phyloP scores from a whole-genome alignment of 2,888 invertebrate genomes.

The Hemistola chrysoprasaria region DNA sequence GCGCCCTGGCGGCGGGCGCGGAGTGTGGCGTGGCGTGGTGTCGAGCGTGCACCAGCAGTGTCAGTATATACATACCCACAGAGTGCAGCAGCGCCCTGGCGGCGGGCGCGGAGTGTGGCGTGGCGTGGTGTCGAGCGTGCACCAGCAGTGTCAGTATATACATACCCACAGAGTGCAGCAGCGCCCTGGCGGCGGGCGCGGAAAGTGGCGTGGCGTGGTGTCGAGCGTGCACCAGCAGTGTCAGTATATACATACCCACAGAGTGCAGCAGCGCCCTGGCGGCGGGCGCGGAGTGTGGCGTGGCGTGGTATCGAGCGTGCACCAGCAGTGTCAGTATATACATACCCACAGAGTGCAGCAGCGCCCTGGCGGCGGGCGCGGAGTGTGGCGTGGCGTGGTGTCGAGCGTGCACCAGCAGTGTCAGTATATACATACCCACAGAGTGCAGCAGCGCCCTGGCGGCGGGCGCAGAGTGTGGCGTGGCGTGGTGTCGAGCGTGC shows the following conservation, averaged over 20 bases:
- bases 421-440: conserved; percentile 57
- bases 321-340: no score
- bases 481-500: no score
- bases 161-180: conserved; percentile 86
- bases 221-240: conserved; percentile 89
- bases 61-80: conserved; percentile 57
- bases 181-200: conserved; percentile 69
- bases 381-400: no score
- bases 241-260: conserved; percentile 91
- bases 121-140: conserved; percentile 3
- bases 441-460: not conserved
- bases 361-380: no score
- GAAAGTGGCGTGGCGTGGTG: conserved; percentile 64
- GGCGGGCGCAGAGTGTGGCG: not conserved
- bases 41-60: no score
- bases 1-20: no score
- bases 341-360: no score
- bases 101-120: not conserved
- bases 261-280: conserved; percentile 87
- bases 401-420: conserved; percentile 81
- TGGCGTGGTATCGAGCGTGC: conserved; percentile 86
- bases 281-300: conserved; percentile 84
- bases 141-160: no score
- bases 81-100: not conserved
- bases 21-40: no score